phyloP scores from a whole-genome alignment of 2,113 vertebrate genomes.

The Gavia stellata region DNA sequence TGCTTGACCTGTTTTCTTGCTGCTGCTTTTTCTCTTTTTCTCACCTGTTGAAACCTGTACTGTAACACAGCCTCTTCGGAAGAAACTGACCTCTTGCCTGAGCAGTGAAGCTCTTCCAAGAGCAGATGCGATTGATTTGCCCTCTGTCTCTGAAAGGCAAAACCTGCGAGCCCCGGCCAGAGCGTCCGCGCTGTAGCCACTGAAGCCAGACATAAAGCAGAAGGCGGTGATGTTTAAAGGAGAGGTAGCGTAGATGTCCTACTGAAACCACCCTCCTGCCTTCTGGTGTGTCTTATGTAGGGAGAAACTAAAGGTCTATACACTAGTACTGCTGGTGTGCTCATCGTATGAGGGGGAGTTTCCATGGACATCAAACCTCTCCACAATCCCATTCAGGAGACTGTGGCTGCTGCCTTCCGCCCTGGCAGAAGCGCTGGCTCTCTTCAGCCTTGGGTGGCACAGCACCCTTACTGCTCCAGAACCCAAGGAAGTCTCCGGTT shows the following conservation, averaged over 20 bases:
- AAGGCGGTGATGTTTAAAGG: background rate
- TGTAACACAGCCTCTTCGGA: background rate
- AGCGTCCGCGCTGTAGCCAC: rapidly evolving
- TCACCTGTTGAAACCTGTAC: background rate
- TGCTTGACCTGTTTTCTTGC: background rate
- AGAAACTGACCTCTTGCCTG: background rate
- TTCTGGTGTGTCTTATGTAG: background rate
- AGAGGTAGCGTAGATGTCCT: background rate
- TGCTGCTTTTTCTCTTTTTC: background rate
- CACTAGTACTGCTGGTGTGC: background rate
- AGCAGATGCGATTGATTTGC: background rate
- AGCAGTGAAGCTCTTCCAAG: background rate
- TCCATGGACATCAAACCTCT: background rate
- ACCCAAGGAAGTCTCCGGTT: background rate
- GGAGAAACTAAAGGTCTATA: background rate
- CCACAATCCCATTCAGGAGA: background rate
- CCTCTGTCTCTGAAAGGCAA: background rate
- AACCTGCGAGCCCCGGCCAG: background rate
- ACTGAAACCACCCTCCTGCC: background rate
- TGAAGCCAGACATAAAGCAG: background rate
- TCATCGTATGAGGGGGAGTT: background rate
- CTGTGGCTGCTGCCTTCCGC: background rate
- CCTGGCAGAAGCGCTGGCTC: background rate
- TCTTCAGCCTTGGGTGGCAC: background rate
- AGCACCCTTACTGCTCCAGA: background rate